These are phyloP conservation scores for Lobophora halterata DNA, from an alignment of 2,888 invertebrate species.

Conservation along the genomic window DNA sequence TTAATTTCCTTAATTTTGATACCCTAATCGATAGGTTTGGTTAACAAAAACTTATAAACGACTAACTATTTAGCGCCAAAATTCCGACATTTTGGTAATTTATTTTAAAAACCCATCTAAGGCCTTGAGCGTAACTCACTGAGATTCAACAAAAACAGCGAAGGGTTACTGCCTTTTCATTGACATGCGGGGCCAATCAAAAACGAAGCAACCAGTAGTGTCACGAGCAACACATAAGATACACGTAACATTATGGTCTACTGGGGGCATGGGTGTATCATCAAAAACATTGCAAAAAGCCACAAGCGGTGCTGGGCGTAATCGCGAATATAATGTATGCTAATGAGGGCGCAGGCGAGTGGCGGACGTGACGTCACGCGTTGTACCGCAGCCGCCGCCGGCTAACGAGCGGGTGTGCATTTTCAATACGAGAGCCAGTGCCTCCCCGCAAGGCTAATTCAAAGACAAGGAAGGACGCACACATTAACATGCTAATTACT, in stretches of 20 bases:
- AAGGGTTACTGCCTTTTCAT: neutral
- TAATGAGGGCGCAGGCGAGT: slow-evolving; percentile 70
- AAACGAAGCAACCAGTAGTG: slow-evolving; percentile 29
- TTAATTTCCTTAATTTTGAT: too few relatives aligned
- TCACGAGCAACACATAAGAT: slow-evolving; percentile 40
- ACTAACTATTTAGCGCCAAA: too few relatives aligned
- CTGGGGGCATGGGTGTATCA: slow-evolving; percentile 49
- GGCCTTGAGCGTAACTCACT: too few relatives aligned
- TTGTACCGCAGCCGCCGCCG: slow-evolving; percentile 65
- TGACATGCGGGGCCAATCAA: slow-evolving; percentile 26
- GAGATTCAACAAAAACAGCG: too few relatives aligned
- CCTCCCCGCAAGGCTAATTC: slow-evolving; percentile 35
- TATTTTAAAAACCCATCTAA: too few relatives aligned
- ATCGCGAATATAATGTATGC: slow-evolving; percentile 78
- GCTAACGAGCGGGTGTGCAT: slow-evolving; percentile 72
- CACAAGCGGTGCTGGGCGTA: slow-evolving; percentile 64
- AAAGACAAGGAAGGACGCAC: slow-evolving; percentile 32
- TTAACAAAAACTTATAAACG: too few relatives aligned
- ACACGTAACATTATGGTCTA: slow-evolving; percentile 40
- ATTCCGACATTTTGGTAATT: too few relatives aligned
- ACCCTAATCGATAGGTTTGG: too few relatives aligned
- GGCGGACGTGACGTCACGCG: slow-evolving; percentile 74
- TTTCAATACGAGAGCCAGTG: slow-evolving; percentile 59
- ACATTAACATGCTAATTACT: slow-evolving; percentile 24
- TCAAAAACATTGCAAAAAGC: slow-evolving; percentile 67